Evolutionary conservation across 2,797 vertebrate species (phyloP).

Genomic region (Melanotaenia pygmaea): DNA sequence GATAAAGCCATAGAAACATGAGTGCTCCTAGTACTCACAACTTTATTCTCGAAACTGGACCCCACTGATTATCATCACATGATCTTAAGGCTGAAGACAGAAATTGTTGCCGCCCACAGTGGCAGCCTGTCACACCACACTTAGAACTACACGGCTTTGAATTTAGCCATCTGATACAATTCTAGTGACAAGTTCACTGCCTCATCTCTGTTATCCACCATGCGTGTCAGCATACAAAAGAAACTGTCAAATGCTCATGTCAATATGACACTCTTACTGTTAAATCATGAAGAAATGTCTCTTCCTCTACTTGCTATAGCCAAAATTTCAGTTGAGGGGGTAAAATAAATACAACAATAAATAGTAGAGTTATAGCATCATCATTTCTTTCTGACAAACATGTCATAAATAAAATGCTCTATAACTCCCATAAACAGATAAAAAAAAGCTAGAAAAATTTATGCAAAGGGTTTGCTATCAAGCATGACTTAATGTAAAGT

Average conservation of each 20-base stretch:
- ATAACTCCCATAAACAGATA: too few relatives aligned
- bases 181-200: constrained; percentile 51
- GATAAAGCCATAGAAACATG: constrained; percentile 29
- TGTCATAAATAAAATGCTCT: neutral
- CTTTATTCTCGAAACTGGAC: constrained; percentile 62
- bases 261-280: constrained; percentile 1
- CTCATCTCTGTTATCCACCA: constrained; percentile 27
- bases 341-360: neutral
- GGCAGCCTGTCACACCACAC: constrained; percentile 70
- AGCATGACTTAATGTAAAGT: neutral
- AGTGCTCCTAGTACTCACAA: constrained; percentile 5
- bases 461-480: too few relatives aligned
- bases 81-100: constrained; percentile 61
- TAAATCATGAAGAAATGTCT: neutral
- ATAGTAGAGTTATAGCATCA: neutral
- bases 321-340: neutral
- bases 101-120: constrained; percentile 71
- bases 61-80: constrained; percentile 62
- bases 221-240: constrained; percentile 17
- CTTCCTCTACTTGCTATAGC: neutral
- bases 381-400: neutral
- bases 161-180: constrained; percentile 71
- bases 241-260: constrained; percentile 12
- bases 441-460: too few relatives aligned
- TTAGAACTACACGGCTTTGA: constrained; percentile 67